A percentile compares a stretch with the other conserved stretches of the same genome.
These are phyloP conservation scores for Mus minutoides DNA, from an alignment of 2,797 vertebrate species.

Conservation along the genomic window DNA sequence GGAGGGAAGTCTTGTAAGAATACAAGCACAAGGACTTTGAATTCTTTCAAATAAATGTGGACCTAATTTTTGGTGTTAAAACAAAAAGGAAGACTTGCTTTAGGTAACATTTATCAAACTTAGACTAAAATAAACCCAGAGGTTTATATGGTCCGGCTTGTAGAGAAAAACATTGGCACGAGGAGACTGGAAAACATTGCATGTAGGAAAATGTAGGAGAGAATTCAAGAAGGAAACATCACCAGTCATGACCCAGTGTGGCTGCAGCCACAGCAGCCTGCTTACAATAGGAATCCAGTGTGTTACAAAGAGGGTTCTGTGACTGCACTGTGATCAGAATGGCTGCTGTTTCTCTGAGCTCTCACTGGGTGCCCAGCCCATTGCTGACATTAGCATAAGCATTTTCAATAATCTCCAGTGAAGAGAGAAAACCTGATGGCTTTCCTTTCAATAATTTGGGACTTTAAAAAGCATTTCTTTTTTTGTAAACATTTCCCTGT, in stretches of 20 bases:
- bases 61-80: slow-evolving; percentile 62
- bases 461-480: slow-evolving; percentile 59
- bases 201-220: slow-evolving; percentile 77
- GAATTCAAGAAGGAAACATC: slow-evolving; percentile 71
- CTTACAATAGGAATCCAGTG: slow-evolving; percentile 66
- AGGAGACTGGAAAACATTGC: slow-evolving; percentile 72
- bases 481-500: slow-evolving; percentile 61
- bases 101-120: slow-evolving; percentile 74
- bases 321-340: slow-evolving; percentile 14
- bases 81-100: slow-evolving; percentile 57
- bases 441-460: slow-evolving; percentile 42
- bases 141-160: slow-evolving; percentile 66
- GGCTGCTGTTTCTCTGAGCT: slow-evolving; percentile 55
- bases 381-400: slow-evolving; percentile 49
- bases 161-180: slow-evolving; percentile 70
- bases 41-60: slow-evolving; percentile 58
- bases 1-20: not conserved
- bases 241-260: slow-evolving; percentile 70
- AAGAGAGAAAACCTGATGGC: not conserved
- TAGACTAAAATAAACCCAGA: slow-evolving; percentile 74
- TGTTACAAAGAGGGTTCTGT: slow-evolving; percentile 73
- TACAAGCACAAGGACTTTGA: slow-evolving; percentile 5
- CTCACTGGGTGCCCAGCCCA: slow-evolving; percentile 22
- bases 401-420: not conserved
- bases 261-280: slow-evolving; percentile 55